Evolutionary conservation across 2,113 vertebrate species (phyloP).

Genomic region (Rhinolophus sinicus): DNA sequence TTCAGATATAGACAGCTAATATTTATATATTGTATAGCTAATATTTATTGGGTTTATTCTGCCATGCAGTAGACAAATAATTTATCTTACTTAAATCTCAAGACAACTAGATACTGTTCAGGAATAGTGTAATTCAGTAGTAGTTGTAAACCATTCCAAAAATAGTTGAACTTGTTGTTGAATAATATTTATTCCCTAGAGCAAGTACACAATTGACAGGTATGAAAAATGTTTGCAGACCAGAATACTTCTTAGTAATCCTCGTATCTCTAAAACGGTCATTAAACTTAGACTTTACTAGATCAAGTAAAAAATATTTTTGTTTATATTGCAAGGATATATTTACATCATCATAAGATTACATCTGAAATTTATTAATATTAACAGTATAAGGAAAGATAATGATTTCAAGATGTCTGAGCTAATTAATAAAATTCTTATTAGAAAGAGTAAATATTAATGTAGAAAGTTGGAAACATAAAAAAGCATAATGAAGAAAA

Average conservation of each 20-base stretch:
- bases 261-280: not conserved
- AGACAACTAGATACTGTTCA: not conserved
- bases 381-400: not conserved
- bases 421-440: not conserved
- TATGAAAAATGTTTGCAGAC: not conserved
- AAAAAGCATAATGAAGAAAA: not conserved
- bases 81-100: slow-evolving; percentile 7
- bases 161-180: not conserved
- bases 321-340: not conserved
- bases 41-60: not conserved
- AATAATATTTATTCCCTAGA: not conserved
- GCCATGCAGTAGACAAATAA: not conserved
- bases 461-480: not conserved
- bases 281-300: not conserved
- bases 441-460: not conserved
- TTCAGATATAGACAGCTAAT: not conserved
- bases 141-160: not conserved
- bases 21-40: not conserved
- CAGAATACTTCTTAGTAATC: not conserved
- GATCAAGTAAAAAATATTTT: not conserved
- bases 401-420: not conserved
- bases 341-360: not conserved
- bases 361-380: not conserved
- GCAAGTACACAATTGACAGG: not conserved
- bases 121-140: not conserved